Base-by-base conservation (phyloP, 1,140 invertebrate species). In the Heliconius eleuchia region DNA sequence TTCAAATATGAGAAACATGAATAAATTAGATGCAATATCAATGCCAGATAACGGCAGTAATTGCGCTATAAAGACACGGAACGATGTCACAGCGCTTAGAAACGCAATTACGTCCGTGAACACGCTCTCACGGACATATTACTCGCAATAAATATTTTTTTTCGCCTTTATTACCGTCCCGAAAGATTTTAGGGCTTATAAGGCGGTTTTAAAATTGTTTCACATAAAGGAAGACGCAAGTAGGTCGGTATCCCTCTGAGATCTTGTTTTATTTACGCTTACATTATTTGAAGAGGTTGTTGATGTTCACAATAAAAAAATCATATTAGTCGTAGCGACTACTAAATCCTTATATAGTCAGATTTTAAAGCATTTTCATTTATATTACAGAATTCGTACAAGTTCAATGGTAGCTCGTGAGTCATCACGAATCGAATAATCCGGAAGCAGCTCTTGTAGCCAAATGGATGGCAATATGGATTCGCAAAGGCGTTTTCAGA, bases 21-120 rank as follows among this genome's bases (percentile, higher is more conserved):
- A 92, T 92, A 91, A 91, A 92, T 92, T 88, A 92, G 87, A 93
- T 93, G 91, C 91, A 90, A 91, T 92, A 94, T 93, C 91, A 92
- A 93, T 92, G 91, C 91, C 89, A 92, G 91, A 93, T 93, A 94
- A 94, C 86, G 86, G 78, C 86, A 85, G 90, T 91, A 94, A 92
- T 93, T 92, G 91, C 89, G 86, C 91, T 92, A 92, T 92, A 92
- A 94, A 94, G 91, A 89, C 86, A 87, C 85, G 85, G 82, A 91
- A 92, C 87, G 91, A 92, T 91, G 88, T 91, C 89, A 88, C 87
- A 87, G 86, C 88, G 90, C 87, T 86, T 91, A 91, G 91, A 90
- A 88, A 89, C 88, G 89, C 89, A 91, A 92, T 93, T 91, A 92
- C 85, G 84, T 87, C 80, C 84, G 81, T 87, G 86, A 86, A 82